phyloP scores from a whole-genome alignment of 2,888 invertebrate species.

The Chydorus sphaericus region DNA sequence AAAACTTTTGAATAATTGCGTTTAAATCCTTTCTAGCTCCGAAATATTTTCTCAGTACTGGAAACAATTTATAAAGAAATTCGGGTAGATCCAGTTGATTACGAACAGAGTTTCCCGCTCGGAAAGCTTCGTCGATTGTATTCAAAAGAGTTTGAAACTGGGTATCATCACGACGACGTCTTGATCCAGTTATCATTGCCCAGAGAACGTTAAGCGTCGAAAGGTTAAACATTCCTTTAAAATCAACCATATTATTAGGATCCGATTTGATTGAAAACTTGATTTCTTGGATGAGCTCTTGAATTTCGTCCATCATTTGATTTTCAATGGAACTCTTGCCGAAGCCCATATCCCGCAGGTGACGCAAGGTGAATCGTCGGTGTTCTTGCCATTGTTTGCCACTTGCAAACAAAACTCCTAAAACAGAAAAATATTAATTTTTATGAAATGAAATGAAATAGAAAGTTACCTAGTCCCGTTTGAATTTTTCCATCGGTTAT shows the following conservation, averaged over 20 bases:
- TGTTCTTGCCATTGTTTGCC: slow-evolving; percentile 4
- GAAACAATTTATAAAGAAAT: neutral
- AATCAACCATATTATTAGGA: slow-evolving; percentile 9
- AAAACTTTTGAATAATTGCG: too few species aligned
- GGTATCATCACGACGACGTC: slow-evolving; percentile 34
- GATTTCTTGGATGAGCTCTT: neutral
- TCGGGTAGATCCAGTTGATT: neutral
- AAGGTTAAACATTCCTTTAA: slow-evolving; percentile 14
- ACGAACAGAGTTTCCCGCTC: neutral
- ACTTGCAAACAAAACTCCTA: slow-evolving; percentile 10
- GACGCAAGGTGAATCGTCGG: neutral
- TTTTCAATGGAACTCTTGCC: neutral
- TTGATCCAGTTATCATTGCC: slow-evolving; percentile 18
- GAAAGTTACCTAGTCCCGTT: neutral
- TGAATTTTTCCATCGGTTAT: too few species aligned
- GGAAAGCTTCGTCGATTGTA: slow-evolving; percentile 36
- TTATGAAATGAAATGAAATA: neutral
- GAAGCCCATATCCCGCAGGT: neutral
- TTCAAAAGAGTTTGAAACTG: slow-evolving; percentile 40
- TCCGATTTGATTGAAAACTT: slow-evolving; percentile 5
- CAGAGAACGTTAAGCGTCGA: slow-evolving; percentile 20
- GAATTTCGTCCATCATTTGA: neutral
- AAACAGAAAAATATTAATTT: neutral
- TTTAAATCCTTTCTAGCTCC: too few species aligned
- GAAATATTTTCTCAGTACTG: neutral